phyloP scores from a whole-genome alignment of 2,888 invertebrate genomes.

The Tetropium fuscum region DNA sequence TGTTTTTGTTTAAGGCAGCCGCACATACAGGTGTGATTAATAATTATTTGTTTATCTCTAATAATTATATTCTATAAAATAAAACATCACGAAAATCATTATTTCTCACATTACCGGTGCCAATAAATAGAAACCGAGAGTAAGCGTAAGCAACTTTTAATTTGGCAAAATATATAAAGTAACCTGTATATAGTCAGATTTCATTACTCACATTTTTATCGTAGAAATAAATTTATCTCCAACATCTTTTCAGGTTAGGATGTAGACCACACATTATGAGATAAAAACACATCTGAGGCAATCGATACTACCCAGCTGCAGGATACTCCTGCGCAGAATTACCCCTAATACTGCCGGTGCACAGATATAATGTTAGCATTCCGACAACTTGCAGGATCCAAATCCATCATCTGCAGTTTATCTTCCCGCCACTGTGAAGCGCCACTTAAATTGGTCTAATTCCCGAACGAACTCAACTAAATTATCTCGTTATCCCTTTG shows the following conservation, averaged over 20 bases:
- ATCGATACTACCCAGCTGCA: slow-evolving; percentile 12
- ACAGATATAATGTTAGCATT: slow-evolving; percentile 7
- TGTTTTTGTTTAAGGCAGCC: too few species aligned
- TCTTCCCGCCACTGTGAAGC: slow-evolving; percentile 38
- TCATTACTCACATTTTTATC: slow-evolving; percentile 9
- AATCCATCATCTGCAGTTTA: slow-evolving; percentile 32
- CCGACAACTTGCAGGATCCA: slow-evolving; percentile 1
- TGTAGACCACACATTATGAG: background rate
- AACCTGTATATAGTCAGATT: too few species aligned
- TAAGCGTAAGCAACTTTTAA: too few species aligned
- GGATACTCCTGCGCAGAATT: slow-evolving; percentile 4
- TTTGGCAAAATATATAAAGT: too few species aligned
- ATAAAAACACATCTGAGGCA: background rate
- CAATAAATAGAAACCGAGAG: too few species aligned
- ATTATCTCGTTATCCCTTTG: slow-evolving; percentile 62
- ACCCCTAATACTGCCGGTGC: background rate
- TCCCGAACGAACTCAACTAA: slow-evolving; percentile 41
- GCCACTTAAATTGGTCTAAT: slow-evolving; percentile 44
- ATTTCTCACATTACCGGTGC: too few species aligned
- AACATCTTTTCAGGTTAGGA: slow-evolving; percentile 1
- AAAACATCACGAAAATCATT: too few species aligned
- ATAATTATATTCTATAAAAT: too few species aligned
- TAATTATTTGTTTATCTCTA: too few species aligned
- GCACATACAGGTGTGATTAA: too few species aligned
- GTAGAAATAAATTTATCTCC: background rate